A percentile compares a stretch with the other conserved stretches of the same genome.
Conservation (phyloP, 2,888 invertebrate genomes). For the Sarcophaga subvicina region DNA sequence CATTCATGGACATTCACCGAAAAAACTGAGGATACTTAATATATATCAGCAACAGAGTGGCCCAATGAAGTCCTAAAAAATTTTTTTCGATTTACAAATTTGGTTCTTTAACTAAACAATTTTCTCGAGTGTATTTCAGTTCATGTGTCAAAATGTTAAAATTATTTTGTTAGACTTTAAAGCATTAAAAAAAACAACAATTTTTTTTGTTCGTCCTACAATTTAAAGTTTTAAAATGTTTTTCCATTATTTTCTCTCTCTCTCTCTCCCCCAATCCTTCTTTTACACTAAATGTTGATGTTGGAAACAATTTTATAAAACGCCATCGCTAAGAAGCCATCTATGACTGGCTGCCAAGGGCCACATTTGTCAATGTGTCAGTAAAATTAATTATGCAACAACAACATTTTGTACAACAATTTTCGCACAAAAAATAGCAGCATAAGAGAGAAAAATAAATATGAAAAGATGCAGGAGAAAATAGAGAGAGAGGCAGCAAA, state of each 20-base stretch:
- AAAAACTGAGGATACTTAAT: too few relatives aligned
- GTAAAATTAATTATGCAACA: conserved; percentile 58
- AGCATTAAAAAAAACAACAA: neutral
- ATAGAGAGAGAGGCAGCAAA: neutral
- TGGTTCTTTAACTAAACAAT: too few relatives aligned
- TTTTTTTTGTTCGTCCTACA: neutral
- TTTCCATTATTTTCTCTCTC: neutral
- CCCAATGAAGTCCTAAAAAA: too few relatives aligned
- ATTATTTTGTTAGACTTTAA: neutral
- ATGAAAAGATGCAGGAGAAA: neutral
- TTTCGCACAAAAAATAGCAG: conserved; percentile 4
- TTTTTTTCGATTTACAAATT: too few relatives aligned
- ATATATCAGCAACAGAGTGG: too few relatives aligned
- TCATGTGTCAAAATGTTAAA: neutral
- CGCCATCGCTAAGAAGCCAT: neutral
- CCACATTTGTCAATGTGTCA: conserved; percentile 53
- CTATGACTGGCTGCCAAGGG: conserved; percentile 44
- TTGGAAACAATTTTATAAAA: neutral
- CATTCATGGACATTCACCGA: too few relatives aligned
- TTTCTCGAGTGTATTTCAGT: neutral
- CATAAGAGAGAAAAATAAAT: neutral
- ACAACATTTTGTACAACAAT: conserved; percentile 39
- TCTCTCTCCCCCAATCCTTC: neutral
- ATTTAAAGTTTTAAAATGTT: conserved; percentile 1
- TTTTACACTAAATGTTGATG: neutral